Percentiles rank a stretch among this genome's conserved stretches.
Conservation (phyloP, 2,888 invertebrate genomes). For the Ormyrus labotus region DNA sequence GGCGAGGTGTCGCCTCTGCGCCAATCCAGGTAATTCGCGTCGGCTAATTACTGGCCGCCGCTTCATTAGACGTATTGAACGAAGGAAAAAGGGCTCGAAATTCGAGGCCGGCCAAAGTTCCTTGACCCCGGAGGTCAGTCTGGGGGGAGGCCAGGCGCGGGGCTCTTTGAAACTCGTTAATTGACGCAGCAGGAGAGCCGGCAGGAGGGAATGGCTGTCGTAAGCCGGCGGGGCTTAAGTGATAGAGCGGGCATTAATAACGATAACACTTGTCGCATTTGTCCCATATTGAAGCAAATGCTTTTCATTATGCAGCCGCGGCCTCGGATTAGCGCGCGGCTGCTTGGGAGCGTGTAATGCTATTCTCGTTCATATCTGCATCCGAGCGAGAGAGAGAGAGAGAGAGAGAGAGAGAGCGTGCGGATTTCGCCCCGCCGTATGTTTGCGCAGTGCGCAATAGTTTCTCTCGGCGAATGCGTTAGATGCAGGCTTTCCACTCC, state of each 20-base stretch:
- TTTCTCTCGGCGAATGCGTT: no score
- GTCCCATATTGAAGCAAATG: slow-evolving; percentile 29
- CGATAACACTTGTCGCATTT: slow-evolving; percentile 21
- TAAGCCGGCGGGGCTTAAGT: slow-evolving; percentile 12
- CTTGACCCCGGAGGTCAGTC: not conserved
- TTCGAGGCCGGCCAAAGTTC: not conserved
- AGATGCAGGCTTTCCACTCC: no score
- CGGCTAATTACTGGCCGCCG: no score
- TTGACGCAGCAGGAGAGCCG: not conserved
- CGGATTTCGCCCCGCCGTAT: not conserved
- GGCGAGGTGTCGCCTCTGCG: no score
- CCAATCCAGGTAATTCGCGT: no score
- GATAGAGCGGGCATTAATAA: slow-evolving; percentile 28
- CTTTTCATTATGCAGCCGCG: slow-evolving; percentile 40
- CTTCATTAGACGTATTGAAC: no score
- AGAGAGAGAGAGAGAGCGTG: not conserved
- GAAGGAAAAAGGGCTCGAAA: no score
- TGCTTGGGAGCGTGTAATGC: not conserved
- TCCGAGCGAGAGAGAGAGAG: not conserved
- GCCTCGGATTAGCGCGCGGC: not conserved
- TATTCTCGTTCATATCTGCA: slow-evolving; percentile 16
- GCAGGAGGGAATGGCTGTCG: not conserved
- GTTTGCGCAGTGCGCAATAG: not conserved
- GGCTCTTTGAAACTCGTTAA: not conserved
- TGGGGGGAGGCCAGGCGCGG: not conserved